phyloP scores from a whole-genome alignment of 2,113 vertebrate genomes.

The Campylomormyrus tamandua region DNA sequence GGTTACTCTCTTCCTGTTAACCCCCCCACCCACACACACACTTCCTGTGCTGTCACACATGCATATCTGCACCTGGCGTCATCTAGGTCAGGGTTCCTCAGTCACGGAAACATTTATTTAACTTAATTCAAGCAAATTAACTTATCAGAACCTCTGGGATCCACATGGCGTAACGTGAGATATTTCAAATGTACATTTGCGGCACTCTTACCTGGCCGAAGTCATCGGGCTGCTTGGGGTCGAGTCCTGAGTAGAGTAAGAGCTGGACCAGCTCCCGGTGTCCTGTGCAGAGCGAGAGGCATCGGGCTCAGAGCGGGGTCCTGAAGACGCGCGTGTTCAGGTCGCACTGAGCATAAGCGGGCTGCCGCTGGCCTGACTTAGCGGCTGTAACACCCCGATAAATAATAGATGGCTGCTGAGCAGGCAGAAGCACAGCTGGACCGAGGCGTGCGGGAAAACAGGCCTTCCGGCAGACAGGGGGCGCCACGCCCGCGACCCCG shows the following conservation, averaged over 20 bases:
- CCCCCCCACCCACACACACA: neutral
- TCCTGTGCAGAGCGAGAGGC: conserved; percentile 15
- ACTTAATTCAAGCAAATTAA: neutral
- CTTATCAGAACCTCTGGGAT: neutral
- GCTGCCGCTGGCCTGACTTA: neutral
- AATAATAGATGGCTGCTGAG: neutral
- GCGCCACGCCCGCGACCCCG: neutral
- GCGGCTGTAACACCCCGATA: neutral
- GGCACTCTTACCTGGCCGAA: conserved; percentile 35
- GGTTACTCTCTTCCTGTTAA: neutral
- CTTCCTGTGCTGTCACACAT: neutral
- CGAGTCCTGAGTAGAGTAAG: conserved; percentile 39
- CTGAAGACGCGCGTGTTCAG: neutral
- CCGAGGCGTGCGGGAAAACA: neutral
- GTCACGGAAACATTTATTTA: neutral
- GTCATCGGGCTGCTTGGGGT: conserved; percentile 28
- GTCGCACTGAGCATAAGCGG: neutral
- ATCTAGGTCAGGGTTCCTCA: neutral
- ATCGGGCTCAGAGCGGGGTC: neutral
- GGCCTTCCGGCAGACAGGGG: neutral
- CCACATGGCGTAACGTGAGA: neutral
- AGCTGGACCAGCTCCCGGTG: conserved; percentile 39
- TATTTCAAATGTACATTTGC: neutral
- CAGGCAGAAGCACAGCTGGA: neutral
- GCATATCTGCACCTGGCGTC: neutral